phyloP scores from a whole-genome alignment of 2,888 invertebrate species.

The Apamea anceps region DNA sequence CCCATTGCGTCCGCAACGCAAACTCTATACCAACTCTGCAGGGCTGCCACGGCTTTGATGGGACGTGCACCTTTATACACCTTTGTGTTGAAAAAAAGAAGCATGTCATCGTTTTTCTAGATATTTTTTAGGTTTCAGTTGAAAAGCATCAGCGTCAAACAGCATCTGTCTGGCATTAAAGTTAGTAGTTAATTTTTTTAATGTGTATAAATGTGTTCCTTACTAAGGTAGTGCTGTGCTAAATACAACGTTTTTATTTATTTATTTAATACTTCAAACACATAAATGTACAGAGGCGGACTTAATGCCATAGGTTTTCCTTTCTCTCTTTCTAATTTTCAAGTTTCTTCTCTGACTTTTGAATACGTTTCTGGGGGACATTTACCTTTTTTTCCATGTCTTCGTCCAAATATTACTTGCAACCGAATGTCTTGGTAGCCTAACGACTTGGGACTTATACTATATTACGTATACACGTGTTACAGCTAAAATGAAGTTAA shows the following conservation, averaged over 20 bases:
- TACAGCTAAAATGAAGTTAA: background rate
- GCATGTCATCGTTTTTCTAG: background rate
- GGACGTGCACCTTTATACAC: constrained; percentile 2
- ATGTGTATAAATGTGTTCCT: background rate
- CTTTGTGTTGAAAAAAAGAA: background rate
- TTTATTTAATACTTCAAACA: no score
- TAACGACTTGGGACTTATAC: background rate
- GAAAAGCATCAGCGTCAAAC: background rate
- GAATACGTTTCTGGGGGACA: background rate
- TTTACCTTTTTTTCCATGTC: background rate
- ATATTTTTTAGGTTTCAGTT: background rate
- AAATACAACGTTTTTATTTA: background rate
- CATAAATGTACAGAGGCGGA: no score
- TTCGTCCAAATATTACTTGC: background rate
- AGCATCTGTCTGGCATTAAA: background rate
- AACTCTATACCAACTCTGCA: constrained; percentile 50
- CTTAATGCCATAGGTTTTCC: no score
- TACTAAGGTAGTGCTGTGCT: background rate
- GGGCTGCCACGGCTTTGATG: constrained; percentile 37
- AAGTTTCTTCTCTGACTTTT: background rate
- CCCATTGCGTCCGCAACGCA: constrained; percentile 55
- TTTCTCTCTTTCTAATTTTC: background rate
- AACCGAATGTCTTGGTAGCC: background rate
- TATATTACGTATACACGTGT: background rate
- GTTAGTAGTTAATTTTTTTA: no score